Evolutionary conservation across 2,113 vertebrate species (phyloP).

Genomic region (Ceyx melanurus): DNA sequence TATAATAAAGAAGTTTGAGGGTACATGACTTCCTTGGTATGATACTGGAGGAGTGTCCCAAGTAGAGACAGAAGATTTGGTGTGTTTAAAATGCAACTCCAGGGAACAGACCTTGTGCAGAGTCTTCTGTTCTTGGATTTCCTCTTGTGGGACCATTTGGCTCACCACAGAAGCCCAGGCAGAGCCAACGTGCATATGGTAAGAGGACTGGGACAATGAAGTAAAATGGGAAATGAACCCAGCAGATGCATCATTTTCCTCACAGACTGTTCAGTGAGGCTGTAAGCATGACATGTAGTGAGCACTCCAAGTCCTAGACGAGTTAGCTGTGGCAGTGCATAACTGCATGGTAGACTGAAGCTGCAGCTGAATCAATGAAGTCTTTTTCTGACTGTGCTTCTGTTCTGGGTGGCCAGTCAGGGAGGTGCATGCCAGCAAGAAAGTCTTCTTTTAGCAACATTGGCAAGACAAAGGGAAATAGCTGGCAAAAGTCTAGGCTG

Average conservation of each 20-base stretch:
- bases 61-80: background rate
- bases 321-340: background rate
- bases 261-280: background rate
- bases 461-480: slow-evolving; percentile 30
- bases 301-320: background rate
- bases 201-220: background rate
- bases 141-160: background rate
- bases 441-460: background rate
- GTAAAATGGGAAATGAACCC: background rate
- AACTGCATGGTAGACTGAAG: background rate
- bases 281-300: background rate
- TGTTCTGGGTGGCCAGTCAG: slow-evolving; percentile 14
- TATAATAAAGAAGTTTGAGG: background rate
- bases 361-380: background rate
- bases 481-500: background rate
- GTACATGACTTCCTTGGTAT: background rate
- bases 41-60: background rate
- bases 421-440: background rate
- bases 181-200: background rate
- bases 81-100: background rate
- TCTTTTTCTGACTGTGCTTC: background rate
- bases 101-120: background rate
- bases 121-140: background rate
- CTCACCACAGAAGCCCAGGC: background rate
- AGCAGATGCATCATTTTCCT: background rate